Conservation (phyloP, 2,888 invertebrate genomes). For the Caenorhabditis uteleia region DNA sequence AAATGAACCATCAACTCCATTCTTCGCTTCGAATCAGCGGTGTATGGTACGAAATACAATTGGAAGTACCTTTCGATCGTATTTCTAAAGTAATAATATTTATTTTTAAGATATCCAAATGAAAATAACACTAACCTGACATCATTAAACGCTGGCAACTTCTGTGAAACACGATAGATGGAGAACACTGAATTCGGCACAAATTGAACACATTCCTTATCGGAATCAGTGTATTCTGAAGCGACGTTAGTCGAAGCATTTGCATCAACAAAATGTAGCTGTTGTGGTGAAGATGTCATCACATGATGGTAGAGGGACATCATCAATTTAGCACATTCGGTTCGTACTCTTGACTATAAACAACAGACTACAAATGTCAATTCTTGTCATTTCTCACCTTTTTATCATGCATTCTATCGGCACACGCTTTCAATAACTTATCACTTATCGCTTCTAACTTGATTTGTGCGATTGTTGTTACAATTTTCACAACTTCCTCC, state of each 20-base stretch:
- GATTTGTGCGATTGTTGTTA: slow-evolving; percentile 33
- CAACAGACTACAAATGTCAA: neutral
- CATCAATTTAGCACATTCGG: slow-evolving; percentile 21
- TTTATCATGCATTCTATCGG: slow-evolving; percentile 38
- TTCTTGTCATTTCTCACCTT: slow-evolving; percentile 10
- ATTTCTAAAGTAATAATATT: slow-evolving; percentile 6
- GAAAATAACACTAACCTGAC: slow-evolving; percentile 9
- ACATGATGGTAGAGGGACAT: slow-evolving; percentile 31
- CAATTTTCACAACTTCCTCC: slow-evolving; percentile 15
- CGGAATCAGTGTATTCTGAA: slow-evolving; percentile 39
- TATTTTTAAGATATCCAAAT: slow-evolving; percentile 1
- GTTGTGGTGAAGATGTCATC: slow-evolving; percentile 13
- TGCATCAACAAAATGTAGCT: slow-evolving; percentile 1
- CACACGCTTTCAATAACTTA: slow-evolving; percentile 35
- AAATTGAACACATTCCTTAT: slow-evolving; percentile 35
- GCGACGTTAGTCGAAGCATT: neutral
- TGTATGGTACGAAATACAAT: slow-evolving; percentile 30
- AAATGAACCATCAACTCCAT: slow-evolving; percentile 32
- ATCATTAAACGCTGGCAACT: slow-evolving; percentile 19
- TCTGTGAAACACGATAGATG: slow-evolving; percentile 9
- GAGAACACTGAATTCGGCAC: slow-evolving; percentile 29
- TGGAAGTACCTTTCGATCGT: slow-evolving; percentile 37
- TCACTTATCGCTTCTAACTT: slow-evolving; percentile 51
- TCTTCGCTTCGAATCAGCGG: slow-evolving; percentile 16
- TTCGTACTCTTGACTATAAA: slow-evolving; percentile 27